A percentile compares a stretch with the other conserved stretches of the same genome.
Evolutionary conservation across 2,888 invertebrate genomes (phyloP).

Genomic region (Nomada ferruginata): DNA sequence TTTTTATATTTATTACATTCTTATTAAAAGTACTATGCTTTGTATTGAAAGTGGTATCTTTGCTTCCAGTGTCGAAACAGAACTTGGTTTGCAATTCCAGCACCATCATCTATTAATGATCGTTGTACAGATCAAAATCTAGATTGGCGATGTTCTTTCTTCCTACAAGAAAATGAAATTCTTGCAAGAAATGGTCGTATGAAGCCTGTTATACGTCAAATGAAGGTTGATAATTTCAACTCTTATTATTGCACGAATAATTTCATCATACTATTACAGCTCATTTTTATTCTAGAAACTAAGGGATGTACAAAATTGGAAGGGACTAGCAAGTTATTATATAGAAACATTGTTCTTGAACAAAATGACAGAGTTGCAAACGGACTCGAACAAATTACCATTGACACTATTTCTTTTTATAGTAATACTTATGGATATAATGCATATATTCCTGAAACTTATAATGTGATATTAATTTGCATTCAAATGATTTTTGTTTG

Average conservation of each 20-base stretch:
- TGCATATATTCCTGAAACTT: background rate
- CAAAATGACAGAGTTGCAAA: slow-evolving; percentile 71
- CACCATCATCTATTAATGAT: slow-evolving; percentile 67
- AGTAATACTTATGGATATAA: slow-evolving; percentile 59
- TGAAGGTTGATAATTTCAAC: slow-evolving; percentile 71
- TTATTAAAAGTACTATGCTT: background rate
- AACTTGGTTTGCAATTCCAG: slow-evolving; percentile 86
- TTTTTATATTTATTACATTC: background rate
- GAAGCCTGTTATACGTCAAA: slow-evolving; percentile 72
- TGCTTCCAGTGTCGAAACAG: slow-evolving; percentile 67
- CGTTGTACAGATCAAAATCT: slow-evolving; percentile 64
- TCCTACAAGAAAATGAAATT: slow-evolving; percentile 85
- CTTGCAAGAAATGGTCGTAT: slow-evolving; percentile 79
- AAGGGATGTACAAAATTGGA: slow-evolving; percentile 84
- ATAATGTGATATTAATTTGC: slow-evolving; percentile 59
- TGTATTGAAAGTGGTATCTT: background rate
- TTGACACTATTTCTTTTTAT: slow-evolving; percentile 63
- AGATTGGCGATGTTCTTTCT: slow-evolving; percentile 87
- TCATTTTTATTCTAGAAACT: slow-evolving; percentile 83
- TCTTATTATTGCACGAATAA: background rate
- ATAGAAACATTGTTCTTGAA: slow-evolving; percentile 86
- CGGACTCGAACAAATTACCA: slow-evolving; percentile 39
- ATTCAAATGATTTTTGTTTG: slow-evolving; percentile 75
- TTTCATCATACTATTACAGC: background rate
- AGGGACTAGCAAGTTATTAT: slow-evolving; percentile 86